Conservation (phyloP, 2,113 vertebrate genomes). For the Pan troglodytes region NHGRI_mPanTro3-v2.1_pri NC_086015.1:86172001-86172500, state of each 20-base stretch:
- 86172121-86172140: neutral
- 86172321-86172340: neutral
- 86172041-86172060: neutral
- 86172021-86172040: neutral
- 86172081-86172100: neutral
- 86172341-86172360: neutral
- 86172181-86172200: neutral
- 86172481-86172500: conserved; percentile 72
- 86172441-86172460: conserved; percentile 74
- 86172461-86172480: conserved; percentile 65
- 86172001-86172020: neutral
- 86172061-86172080: neutral
- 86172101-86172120: neutral
- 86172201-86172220: neutral
- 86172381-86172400: conserved; percentile 33
- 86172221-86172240: neutral
- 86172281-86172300: neutral
- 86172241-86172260: conserved; percentile 40
- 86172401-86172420: conserved; percentile 53
- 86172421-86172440: conserved; percentile 60
- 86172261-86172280: neutral
- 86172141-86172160: neutral
- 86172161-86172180: neutral
- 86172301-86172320: neutral
- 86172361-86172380: conserved; percentile 2